These are phyloP conservation scores for Prionailurus bengalensis DNA, from an alignment of 2,113 vertebrate genomes.

Conservation along the genomic window DNA sequence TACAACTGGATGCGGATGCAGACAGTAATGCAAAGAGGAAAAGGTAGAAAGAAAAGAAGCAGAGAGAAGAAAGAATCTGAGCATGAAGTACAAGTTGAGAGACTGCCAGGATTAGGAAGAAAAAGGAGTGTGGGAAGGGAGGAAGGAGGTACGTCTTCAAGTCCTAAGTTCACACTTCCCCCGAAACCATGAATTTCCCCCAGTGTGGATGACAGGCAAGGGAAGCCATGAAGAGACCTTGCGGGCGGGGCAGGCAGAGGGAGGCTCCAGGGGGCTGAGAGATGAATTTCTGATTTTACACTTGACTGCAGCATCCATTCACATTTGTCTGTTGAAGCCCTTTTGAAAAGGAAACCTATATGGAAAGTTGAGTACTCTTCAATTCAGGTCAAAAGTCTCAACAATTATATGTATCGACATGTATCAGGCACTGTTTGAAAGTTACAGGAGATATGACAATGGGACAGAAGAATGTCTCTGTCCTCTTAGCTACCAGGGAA, in stretches of 20 bases:
- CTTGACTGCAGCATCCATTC: not conserved
- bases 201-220: not conserved
- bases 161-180: not conserved
- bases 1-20: not conserved
- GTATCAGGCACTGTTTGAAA: not conserved
- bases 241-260: not conserved
- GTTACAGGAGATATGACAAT: not conserved
- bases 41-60: not conserved
- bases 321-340: not conserved
- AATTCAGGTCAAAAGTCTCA: not conserved
- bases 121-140: not conserved
- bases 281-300: not conserved
- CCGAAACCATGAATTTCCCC: not conserved
- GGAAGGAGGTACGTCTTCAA: not conserved
- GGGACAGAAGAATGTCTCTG: not conserved
- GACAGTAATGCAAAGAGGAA: not conserved
- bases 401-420: not conserved
- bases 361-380: not conserved
- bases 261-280: not conserved
- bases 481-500: not conserved
- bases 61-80: not conserved
- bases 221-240: not conserved
- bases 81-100: not conserved
- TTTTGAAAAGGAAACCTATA: not conserved
- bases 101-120: not conserved